Base-by-base conservation (phyloP, 2,797 vertebrate genomes). In the Sebastes taczanowskii region DNA sequence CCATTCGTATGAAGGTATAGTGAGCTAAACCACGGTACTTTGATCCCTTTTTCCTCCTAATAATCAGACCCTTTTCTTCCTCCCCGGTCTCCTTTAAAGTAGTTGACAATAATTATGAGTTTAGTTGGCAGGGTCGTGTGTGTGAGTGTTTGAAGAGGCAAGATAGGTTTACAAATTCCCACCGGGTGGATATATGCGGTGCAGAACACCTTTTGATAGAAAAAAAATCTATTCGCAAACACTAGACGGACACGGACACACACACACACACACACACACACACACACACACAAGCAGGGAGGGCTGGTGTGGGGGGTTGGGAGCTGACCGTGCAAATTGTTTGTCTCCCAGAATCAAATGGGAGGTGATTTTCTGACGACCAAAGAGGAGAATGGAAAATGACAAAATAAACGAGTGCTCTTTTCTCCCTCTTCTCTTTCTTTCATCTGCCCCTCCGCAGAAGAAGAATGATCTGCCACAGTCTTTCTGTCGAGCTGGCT, bases 351-450 rank as follows among this genome's bases (percentile, higher is more conserved):
- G 71, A 84, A 88, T 86, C 77, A 87, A 90, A 92, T 70, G 74
- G 68, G 74, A 82, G 82, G 84, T 83, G 83, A 89, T 88, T 91
- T 84, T 86, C 65, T 78, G 85, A 89, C 55, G 66, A 84, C 61
- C 62, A 61, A 80, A 74, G 66, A 83, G 78, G 42, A 78, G 75
- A 90, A 87, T 81, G 53, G 85, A 87, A 86, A 89, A 91, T 84
- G 86, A 90, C 89, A 86, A 86, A 92, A 92, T 83, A 92, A 91
- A 92, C 27, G 22, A 89, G 85, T 71, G 80, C 73, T 69, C 80
- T 89, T 84, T 87, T 86, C 83, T 88, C 76, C 71, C 77, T 77
- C 80, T 70, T 80, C 69, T 64, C 70, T 63, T 74, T 80, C 88
- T 84, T 87, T 85, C 81, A 82, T 80, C 77, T 75, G 80, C 53